These are phyloP conservation scores for Eospalax fontanierii DNA, from an alignment of 2,797 vertebrate genomes.

Conservation along the genomic window DNA sequence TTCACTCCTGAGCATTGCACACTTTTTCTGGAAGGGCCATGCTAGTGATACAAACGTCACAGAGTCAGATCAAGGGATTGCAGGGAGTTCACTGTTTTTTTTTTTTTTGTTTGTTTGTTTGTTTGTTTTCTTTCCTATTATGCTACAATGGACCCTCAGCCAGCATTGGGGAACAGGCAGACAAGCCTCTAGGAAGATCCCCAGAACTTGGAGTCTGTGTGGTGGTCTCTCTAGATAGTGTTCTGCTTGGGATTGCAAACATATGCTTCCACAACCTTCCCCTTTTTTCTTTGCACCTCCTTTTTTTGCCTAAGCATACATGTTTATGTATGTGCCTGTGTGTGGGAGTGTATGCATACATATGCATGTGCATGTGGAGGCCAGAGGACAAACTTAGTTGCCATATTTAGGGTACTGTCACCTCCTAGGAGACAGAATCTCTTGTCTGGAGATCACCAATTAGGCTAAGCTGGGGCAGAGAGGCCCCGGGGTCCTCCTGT, in stretches of 20 bases:
- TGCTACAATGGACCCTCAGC: not conserved
- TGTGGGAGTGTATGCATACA: not conserved
- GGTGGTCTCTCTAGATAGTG: not conserved
- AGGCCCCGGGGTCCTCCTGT: not conserved
- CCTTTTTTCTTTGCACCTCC: not conserved
- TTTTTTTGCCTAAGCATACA: not conserved
- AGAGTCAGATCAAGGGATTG: not conserved
- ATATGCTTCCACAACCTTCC: not conserved
- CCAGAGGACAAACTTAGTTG: not conserved
- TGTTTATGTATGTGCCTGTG: not conserved
- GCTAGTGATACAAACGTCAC: not conserved
- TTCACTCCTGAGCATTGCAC: not conserved
- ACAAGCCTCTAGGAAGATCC: not conserved
- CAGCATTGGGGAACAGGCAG: not conserved
- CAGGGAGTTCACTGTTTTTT: not conserved
- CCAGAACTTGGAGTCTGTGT: not conserved
- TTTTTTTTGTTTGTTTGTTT: too few species aligned
- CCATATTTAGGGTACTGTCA: not conserved
- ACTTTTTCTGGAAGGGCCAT: not conserved
- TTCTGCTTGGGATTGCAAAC: not conserved
- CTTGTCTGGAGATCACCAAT: not conserved
- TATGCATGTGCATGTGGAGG: not conserved
- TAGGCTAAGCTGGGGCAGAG: not conserved
- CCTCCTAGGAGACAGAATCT: not conserved
- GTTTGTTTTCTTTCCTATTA: not conserved